Evolutionary conservation across 1,140 invertebrate species (phyloP).

Genomic region (Ostrea denselamellosa): DNA sequence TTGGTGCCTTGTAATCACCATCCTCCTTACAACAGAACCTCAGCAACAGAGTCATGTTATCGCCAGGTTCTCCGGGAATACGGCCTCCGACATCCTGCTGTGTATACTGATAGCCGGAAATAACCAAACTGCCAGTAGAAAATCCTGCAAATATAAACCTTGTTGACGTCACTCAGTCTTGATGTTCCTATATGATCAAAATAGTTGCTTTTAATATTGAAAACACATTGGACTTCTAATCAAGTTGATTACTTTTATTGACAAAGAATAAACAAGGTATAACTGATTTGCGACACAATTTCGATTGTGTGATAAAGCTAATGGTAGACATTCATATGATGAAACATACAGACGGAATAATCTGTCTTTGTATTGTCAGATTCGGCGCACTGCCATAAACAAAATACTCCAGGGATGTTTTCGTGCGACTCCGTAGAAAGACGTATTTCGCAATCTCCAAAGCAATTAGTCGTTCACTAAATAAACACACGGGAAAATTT

Average conservation of each 20-base stretch:
- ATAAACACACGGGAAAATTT: no score
- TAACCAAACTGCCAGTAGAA: not conserved
- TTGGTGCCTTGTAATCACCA: not conserved
- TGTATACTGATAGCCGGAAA: not conserved
- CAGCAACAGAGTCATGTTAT: not conserved
- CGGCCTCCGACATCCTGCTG: not conserved
- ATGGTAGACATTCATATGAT: no score
- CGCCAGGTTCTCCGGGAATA: not conserved
- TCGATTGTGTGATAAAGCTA: no score
- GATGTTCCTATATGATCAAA: not conserved
- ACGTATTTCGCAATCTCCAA: no score
- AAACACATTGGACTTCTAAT: not conserved
- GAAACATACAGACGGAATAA: no score
- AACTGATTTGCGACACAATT: not conserved
- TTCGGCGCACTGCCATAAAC: no score
- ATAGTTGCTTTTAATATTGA: not conserved
- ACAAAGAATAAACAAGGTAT: not conserved
- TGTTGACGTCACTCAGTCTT: not conserved
- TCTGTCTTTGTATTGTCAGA: no score
- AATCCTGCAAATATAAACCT: slow-evolving; percentile 9
- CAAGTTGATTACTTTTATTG: not conserved
- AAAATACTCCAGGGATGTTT: no score
- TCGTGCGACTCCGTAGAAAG: no score
- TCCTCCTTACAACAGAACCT: slow-evolving; percentile 38
- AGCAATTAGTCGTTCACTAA: no score